Conservation (phyloP, 2,888 invertebrate species). For the Agapostemon virescens region DNA sequence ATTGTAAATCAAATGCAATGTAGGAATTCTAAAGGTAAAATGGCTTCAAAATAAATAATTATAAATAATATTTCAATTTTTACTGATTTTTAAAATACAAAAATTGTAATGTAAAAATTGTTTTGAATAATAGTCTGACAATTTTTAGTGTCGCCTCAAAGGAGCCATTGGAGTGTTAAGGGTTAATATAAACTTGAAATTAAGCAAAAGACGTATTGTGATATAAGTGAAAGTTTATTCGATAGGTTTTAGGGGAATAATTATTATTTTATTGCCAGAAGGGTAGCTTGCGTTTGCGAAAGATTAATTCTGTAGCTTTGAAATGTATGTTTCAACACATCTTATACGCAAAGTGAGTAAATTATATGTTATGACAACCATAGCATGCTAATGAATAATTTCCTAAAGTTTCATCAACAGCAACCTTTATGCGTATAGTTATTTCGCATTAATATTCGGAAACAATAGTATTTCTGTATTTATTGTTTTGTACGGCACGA, state of each 20-base stretch:
- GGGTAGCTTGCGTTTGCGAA: neutral
- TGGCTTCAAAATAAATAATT: too few species aligned
- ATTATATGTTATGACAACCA: neutral
- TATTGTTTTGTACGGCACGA: neutral
- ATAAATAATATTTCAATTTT: too few species aligned
- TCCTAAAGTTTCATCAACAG: neutral
- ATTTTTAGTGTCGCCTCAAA: too few species aligned
- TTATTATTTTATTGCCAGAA: neutral
- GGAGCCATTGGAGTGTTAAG: too few species aligned
- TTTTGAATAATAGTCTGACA: too few species aligned
- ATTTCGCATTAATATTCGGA: neutral
- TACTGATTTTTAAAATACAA: too few species aligned
- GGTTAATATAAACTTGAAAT: too few species aligned
- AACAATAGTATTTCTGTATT: constrained; percentile 5
- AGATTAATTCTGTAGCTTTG: neutral
- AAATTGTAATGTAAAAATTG: too few species aligned
- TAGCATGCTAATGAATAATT: neutral
- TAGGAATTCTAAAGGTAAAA: too few species aligned
- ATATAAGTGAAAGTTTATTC: too few species aligned
- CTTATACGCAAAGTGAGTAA: neutral
- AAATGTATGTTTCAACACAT: neutral
- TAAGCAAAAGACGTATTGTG: too few species aligned
- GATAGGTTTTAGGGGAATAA: neutral
- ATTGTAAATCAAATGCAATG: too few species aligned
- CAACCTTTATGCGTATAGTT: neutral